phyloP scores from a whole-genome alignment of 2,113 vertebrate genomes.

The Emydocephalus ijimae region DNA sequence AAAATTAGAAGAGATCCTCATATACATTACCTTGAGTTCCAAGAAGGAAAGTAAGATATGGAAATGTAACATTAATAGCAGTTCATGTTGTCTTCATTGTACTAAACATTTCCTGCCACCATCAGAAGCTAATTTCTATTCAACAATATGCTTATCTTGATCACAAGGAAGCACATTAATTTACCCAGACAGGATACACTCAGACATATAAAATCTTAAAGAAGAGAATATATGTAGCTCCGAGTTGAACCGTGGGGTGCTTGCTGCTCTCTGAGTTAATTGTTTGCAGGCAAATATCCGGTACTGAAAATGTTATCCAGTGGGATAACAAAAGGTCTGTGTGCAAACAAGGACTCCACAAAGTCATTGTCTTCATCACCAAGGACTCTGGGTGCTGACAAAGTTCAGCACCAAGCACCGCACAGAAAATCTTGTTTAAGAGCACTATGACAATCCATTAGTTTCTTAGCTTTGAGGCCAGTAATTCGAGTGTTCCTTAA shows the following conservation, averaged over 20 bases:
- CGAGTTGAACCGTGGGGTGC: not conserved
- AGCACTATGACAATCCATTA: not conserved
- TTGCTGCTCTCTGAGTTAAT: not conserved
- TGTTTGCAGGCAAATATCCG: not conserved
- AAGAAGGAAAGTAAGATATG: not conserved
- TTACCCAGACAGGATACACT: not conserved
- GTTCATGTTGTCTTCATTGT: not conserved
- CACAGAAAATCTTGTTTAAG: not conserved
- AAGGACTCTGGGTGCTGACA: not conserved
- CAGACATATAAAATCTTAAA: not conserved
- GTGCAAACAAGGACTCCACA: not conserved
- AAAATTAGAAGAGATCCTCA: not conserved
- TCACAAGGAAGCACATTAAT: not conserved
- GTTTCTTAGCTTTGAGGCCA: not conserved
- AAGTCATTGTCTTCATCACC: not conserved
- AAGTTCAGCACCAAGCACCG: not conserved
- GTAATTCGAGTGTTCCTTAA: not conserved
- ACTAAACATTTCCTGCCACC: not conserved
- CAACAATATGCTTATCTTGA: not conserved
- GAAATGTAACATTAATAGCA: not conserved
- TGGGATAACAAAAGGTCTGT: not conserved
- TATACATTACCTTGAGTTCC: not conserved
- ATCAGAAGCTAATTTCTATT: not conserved
- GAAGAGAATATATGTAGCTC: not conserved
- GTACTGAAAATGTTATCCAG: not conserved